These are phyloP conservation scores for Phyllostomus discolor DNA, from an alignment of 2,113 vertebrate species.

Conservation along the genomic window DNA sequence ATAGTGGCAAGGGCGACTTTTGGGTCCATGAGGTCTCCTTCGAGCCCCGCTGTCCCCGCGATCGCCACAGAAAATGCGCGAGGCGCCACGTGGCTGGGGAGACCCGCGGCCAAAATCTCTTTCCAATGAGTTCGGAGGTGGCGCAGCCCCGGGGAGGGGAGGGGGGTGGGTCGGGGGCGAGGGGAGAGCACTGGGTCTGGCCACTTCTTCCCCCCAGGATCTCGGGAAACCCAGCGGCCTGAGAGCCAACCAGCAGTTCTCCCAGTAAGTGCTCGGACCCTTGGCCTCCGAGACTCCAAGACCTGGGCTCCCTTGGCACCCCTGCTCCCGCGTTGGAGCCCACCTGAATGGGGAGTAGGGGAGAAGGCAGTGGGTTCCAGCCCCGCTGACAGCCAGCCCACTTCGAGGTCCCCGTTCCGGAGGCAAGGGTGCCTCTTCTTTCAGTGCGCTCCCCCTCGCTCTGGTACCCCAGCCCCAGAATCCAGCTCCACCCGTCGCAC, in stretches of 20 bases:
- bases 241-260: neutral
- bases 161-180: no score
- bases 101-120: neutral
- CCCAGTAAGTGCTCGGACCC: neutral
- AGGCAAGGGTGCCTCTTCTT: neutral
- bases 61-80: neutral
- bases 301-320: neutral
- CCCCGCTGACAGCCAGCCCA: no score
- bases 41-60: neutral
- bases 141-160: neutral
- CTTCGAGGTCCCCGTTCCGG: neutral
- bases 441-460: neutral
- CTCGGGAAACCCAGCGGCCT: neutral
- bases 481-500: neutral
- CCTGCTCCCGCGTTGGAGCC: neutral
- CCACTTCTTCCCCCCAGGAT: neutral
- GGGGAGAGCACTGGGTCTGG: neutral
- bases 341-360: neutral
- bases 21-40: neutral
- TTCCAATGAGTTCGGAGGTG: neutral
- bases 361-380: neutral
- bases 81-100: constrained; percentile 18
- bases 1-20: neutral
- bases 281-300: neutral
- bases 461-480: neutral